Evolutionary conservation across 2,113 vertebrate genomes (phyloP), one percentile per base, ranked within the genome.

Genomic region (Oreochromis spilurus): DNA sequence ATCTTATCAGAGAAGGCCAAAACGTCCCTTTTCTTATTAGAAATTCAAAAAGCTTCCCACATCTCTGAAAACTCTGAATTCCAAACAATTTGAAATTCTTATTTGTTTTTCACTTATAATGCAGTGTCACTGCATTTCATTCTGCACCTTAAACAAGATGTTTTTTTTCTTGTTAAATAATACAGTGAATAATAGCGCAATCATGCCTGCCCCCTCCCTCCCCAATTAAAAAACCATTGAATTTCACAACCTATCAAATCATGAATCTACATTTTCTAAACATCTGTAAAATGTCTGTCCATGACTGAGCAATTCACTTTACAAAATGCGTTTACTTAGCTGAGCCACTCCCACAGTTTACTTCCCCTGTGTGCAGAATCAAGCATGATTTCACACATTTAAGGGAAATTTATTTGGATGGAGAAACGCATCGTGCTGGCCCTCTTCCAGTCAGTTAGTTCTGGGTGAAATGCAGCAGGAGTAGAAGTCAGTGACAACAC

Each of bases 1-100:
- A 97, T 97, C 95, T 96, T 97, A 97, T 98, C 97, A 94, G 93
- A 45, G 17, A 88, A 50, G 94, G 95, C 94, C 95, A 90, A 93
- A 94, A 94, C 87, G 93, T 83, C 79, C 95, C 92, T 94, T 92
- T 93, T 90, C 95, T 93, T 83, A 92, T 95, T 95, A 96, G 96
- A 97, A 96, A 97, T 96, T 96, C 95, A 95, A 96, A 96, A 95
- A 93, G 88, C 94, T 93, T 95, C 88, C 94, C 96, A 92, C 92
- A 94, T 97, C 97, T 97, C 97, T 95, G 92, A 96, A 97, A 97
- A 19, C 31, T 67, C 55, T 19, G 2, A 17, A 60, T 21, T 84
- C 82, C 58, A 55, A 34, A 72, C 70, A 38, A 45, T 79, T 79
- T 62, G 65, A 58, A 75, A 57, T 38, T 81, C 1, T 29, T 67